phyloP scores from a whole-genome alignment of 1,140 invertebrate genomes.

The Tetramorium parvispinum region DNA sequence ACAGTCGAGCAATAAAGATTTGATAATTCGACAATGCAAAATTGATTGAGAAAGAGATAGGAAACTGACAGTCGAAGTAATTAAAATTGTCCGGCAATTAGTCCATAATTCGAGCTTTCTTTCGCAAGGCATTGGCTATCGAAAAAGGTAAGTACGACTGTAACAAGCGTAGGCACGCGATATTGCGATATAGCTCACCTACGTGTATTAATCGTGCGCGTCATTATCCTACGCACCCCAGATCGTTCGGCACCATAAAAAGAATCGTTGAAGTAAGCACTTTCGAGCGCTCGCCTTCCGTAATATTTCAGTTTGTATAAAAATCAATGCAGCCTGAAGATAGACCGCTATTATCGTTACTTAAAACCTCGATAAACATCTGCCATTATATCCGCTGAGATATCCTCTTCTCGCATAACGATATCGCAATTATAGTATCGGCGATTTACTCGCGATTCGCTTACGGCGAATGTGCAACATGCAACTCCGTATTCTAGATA shows the following conservation, averaged over 20 bases:
- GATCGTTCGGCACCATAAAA: conserved; percentile 54
- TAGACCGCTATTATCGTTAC: background rate
- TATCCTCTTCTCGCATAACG: background rate
- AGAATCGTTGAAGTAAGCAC: conserved; percentile 16
- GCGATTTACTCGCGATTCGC: conserved; percentile 15
- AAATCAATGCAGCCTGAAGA: background rate
- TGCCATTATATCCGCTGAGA: background rate
- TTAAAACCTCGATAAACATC: conserved; percentile 4
- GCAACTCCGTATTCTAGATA: conserved; percentile 70
- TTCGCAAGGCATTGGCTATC: conserved; percentile 14
- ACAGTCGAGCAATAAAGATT: background rate
- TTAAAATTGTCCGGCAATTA: background rate
- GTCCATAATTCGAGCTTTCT: conserved; percentile 11
- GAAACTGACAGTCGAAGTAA: background rate
- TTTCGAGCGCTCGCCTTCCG: background rate
- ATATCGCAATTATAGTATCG: conserved; percentile 9
- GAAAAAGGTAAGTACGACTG: conserved; percentile 57
- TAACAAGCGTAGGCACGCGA: conserved; percentile 68
- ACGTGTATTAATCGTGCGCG: conserved; percentile 52
- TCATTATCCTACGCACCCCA: conserved; percentile 67
- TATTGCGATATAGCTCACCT: conserved; percentile 65
- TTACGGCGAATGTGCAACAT: conserved; percentile 26
- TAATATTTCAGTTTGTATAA: background rate
- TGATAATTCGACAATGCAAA: background rate
- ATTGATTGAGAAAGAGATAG: background rate